Percentiles rank a stretch among this genome's conserved stretches.
Evolutionary conservation across 2,888 invertebrate species (phyloP).

Genomic region (Scelioninae gen. 2): DNA sequence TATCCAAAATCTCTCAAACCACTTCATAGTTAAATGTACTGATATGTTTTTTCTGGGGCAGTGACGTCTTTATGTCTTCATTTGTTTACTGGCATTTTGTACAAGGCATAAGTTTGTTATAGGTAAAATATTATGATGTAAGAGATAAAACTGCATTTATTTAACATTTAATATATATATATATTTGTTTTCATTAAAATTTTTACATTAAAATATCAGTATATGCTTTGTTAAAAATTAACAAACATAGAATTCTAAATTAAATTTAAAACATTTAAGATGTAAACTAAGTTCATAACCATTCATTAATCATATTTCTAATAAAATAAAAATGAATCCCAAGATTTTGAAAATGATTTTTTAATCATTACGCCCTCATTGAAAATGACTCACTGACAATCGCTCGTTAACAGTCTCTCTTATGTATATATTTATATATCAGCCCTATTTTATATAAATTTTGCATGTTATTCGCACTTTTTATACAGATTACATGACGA

Average conservation of each 20-base stretch:
- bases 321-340: conserved; percentile 26
- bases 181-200: conserved; percentile 52
- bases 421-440: conserved; percentile 50
- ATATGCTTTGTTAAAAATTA: conserved; percentile 41
- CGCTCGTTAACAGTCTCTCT: conserved; percentile 52
- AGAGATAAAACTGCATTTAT: conserved; percentile 6
- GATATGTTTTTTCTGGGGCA: too few relatives aligned
- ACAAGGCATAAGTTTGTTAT: too few relatives aligned
- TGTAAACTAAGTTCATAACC: conserved; percentile 19
- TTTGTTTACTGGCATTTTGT: too few relatives aligned
- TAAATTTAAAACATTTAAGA: conserved; percentile 32
- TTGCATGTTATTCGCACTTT: conserved; percentile 37
- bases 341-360: conserved; percentile 35
- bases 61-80: too few relatives aligned
- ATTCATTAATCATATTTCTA: conserved; percentile 29
- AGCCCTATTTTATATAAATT: conserved; percentile 54
- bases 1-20: too few relatives aligned
- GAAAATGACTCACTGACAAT: conserved; percentile 54
- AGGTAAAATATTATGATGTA: too few relatives aligned
- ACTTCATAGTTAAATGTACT: too few relatives aligned
- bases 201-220: conserved; percentile 57
- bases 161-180: conserved; percentile 56
- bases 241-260: conserved; percentile 48
- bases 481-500: conserved; percentile 45
- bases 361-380: conserved; percentile 41